Evolutionary conservation across 2,888 invertebrate species (phyloP).

Genomic region (Biston stratarius): DNA sequence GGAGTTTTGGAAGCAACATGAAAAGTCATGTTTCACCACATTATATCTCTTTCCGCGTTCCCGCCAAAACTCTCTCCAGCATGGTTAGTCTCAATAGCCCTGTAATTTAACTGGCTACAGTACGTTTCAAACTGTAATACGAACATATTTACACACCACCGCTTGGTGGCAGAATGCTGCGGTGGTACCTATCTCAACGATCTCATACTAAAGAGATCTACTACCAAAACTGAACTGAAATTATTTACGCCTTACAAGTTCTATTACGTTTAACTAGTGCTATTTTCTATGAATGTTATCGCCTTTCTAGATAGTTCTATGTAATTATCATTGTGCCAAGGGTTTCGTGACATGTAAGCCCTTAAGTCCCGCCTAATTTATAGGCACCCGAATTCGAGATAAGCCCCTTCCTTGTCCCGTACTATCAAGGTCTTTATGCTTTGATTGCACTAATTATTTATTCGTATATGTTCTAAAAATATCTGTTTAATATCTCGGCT

Average conservation of each 20-base stretch:
- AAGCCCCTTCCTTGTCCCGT: slow-evolving; percentile 34
- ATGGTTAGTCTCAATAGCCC: no score
- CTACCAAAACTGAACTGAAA: no score
- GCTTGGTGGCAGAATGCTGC: no score
- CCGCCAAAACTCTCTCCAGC: no score
- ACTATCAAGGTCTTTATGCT: slow-evolving; percentile 39
- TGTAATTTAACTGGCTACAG: no score
- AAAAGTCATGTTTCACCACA: no score
- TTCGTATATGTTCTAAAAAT: slow-evolving; percentile 17
- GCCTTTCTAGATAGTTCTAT: slow-evolving; percentile 13
- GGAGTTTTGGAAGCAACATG: no score
- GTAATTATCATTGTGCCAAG: slow-evolving; percentile 36
- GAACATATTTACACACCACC: no score
- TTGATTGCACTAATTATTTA: slow-evolving; percentile 37
- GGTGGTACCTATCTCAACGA: no score
- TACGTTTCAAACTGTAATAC: no score
- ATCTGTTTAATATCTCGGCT: background rate
- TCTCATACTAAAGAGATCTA: no score
- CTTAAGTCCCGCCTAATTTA: slow-evolving; percentile 43
- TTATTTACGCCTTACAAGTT: background rate
- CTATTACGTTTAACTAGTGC: background rate
- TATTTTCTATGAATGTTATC: background rate
- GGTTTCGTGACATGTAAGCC: slow-evolving; percentile 38
- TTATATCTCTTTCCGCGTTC: no score
- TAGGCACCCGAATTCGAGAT: slow-evolving; percentile 43